phyloP scores from a whole-genome alignment of 2,888 invertebrate species.

The Rhingia campestris region DNA sequence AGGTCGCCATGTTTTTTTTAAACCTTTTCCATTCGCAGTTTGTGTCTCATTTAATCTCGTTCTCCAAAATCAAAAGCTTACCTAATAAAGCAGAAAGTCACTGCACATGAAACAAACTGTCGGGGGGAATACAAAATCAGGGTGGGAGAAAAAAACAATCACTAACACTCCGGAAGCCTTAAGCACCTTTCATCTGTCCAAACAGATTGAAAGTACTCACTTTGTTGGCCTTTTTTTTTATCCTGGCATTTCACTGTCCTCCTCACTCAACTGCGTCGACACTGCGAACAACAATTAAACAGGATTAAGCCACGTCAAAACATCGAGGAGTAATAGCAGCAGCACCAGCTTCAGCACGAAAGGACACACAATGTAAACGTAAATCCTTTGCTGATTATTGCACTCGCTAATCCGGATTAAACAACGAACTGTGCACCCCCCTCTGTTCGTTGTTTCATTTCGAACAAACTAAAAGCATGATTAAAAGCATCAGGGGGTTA shows the following conservation, averaged over 20 bases:
- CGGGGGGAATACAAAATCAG: neutral
- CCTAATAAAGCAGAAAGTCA: constrained; percentile 47
- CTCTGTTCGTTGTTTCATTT: constrained; percentile 16
- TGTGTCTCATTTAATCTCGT: neutral
- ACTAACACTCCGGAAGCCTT: constrained; percentile 26
- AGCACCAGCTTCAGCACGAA: constrained; percentile 27
- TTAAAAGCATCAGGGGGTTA: constrained; percentile 39
- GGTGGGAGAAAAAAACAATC: neutral
- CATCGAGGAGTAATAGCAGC: constrained; percentile 56
- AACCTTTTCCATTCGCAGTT: no score
- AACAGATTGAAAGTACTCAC: constrained; percentile 46
- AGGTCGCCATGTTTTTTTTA: no score
- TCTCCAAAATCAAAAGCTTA: constrained; percentile 22
- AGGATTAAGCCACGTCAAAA: constrained; percentile 70
- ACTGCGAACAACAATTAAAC: constrained; percentile 69
- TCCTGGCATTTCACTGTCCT: neutral
- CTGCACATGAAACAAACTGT: constrained; percentile 23
- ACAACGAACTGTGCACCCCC: constrained; percentile 37
- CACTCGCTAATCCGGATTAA: constrained; percentile 72
- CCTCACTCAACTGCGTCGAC: constrained; percentile 1
- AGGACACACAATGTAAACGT: constrained; percentile 63
- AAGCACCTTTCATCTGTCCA: constrained; percentile 62
- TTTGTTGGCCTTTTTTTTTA: constrained; percentile 13
- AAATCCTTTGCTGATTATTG: constrained; percentile 73
- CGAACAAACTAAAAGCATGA: constrained; percentile 53